A percentile compares a stretch with the other conserved stretches of the same genome.
Evolutionary conservation across 2,797 vertebrate genomes (phyloP).

Genomic region (Galagoides demidoff): DNA sequence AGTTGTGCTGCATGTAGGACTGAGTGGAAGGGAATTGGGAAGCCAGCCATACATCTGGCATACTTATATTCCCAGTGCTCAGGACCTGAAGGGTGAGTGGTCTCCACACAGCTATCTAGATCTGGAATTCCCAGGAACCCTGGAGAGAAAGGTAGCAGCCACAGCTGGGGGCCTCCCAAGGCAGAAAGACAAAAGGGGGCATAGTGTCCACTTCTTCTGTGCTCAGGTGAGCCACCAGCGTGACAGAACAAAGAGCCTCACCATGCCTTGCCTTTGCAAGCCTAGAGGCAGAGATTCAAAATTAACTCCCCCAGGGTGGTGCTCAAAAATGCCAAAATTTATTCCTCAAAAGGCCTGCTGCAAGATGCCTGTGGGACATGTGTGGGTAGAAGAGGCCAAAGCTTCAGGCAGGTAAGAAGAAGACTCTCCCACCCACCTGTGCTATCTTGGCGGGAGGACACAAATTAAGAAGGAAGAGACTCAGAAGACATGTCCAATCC

Average conservation of each 20-base stretch:
- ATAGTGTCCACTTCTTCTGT: not conserved
- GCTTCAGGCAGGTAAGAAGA: not conserved
- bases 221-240: not conserved
- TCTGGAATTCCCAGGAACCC: not conserved
- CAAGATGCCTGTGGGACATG: not conserved
- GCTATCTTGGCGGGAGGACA: not conserved
- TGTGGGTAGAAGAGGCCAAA: conserved; percentile 39
- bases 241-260: not conserved
- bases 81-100: too few species aligned
- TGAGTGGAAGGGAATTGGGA: not conserved
- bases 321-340: not conserved
- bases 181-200: not conserved
- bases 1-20: not conserved
- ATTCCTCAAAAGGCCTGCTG: not conserved
- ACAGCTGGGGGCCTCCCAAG: not conserved
- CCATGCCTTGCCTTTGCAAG: not conserved
- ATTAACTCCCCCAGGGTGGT: not conserved
- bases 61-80: not conserved
- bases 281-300: not conserved
- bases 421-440: not conserved
- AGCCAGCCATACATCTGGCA: not conserved
- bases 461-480: conserved; percentile 23
- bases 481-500: not conserved
- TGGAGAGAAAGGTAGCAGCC: not conserved
- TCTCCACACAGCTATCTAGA: not conserved